Conservation (phyloP, 2,113 vertebrate genomes). For the Bungarus multicinctus region DNA sequence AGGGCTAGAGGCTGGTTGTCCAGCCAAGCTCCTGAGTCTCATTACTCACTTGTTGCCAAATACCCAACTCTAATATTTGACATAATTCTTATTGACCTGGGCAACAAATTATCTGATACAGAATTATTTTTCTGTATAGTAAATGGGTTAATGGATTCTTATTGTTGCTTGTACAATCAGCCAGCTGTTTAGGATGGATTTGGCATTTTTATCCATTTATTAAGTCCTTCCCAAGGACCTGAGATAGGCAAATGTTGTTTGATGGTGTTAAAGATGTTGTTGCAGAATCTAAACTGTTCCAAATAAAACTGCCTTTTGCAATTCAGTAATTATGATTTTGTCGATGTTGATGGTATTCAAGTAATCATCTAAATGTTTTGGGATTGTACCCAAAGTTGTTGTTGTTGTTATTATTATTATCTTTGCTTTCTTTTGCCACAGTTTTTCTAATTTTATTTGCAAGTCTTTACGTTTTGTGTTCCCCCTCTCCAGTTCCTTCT, state of each 20-base stretch:
- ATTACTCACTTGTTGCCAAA: too few species aligned
- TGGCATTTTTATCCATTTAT: background rate
- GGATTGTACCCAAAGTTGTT: background rate
- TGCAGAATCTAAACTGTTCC: background rate
- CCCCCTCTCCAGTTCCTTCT: background rate
- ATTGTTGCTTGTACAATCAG: background rate
- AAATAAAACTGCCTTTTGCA: background rate
- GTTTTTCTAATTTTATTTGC: background rate
- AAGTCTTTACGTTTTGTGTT: background rate
- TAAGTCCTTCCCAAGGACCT: background rate
- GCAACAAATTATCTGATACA: background rate
- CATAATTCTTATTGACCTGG: background rate
- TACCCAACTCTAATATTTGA: background rate
- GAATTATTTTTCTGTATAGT: background rate
- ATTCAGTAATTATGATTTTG: background rate
- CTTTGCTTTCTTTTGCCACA: background rate
- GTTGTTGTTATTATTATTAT: background rate
- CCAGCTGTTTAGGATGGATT: background rate
- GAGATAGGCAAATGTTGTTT: background rate
- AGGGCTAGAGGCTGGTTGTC: background rate
- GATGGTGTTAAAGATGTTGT: background rate
- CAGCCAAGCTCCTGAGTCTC: background rate
- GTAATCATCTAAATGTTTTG: background rate
- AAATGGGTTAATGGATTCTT: background rate
- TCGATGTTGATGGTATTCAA: background rate